These are phyloP conservation scores for Petaurus breviceps DNA, from an alignment of 2,113 vertebrate species.

Conservation along the genomic window DNA sequence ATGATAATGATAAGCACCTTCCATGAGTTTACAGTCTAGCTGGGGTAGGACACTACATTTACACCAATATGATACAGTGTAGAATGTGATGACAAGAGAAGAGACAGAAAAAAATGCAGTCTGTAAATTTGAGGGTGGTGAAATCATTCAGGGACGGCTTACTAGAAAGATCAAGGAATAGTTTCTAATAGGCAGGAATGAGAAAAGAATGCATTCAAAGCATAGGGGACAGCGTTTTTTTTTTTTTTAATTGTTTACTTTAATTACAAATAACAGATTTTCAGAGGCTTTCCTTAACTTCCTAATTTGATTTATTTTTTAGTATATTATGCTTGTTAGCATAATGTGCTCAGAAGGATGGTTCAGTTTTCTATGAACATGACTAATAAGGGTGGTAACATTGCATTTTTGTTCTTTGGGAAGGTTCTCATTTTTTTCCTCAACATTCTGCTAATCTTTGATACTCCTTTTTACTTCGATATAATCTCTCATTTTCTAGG, in stretches of 20 bases:
- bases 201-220: neutral
- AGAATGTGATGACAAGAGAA: neutral
- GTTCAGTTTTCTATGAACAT: conserved; percentile 18
- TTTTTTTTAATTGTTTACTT: too few relatives aligned
- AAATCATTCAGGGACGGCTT: neutral
- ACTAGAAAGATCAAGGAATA: neutral
- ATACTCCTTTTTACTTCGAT: conserved; percentile 50
- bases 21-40: neutral
- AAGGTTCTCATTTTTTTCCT: neutral
- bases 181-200: neutral
- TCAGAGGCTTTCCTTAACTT: conserved; percentile 7
- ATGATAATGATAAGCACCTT: neutral
- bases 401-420: neutral
- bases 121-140: neutral
- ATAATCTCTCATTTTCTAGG: conserved; percentile 85
- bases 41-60: neutral
- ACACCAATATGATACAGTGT: neutral
- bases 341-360: neutral
- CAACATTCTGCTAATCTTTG: neutral
- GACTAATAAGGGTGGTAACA: neutral
- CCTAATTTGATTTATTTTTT: conserved; percentile 1
- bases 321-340: neutral
- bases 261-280: neutral
- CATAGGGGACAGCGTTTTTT: neutral
- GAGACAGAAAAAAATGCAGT: neutral